Evolutionary conservation across 2,888 invertebrate species (phyloP).

Genomic region (Philhelius pedissequus): DNA sequence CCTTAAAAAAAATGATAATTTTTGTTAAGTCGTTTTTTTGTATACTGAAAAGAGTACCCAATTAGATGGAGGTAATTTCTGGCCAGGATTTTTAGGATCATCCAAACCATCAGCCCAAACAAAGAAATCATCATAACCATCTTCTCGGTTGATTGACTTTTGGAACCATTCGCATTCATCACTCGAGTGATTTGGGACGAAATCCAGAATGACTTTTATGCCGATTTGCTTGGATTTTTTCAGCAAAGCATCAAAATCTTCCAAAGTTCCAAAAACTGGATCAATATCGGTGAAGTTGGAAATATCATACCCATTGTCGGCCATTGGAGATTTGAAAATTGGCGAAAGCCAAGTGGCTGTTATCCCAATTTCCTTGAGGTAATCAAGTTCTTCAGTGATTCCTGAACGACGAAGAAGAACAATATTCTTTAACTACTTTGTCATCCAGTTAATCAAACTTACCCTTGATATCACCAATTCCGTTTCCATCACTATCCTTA

Average conservation of each 20-base stretch:
- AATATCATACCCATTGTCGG: slow-evolving; percentile 89
- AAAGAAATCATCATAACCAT: slow-evolving; percentile 86
- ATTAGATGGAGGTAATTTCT: slow-evolving; percentile 72
- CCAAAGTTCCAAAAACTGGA: slow-evolving; percentile 82
- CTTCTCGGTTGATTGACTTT: slow-evolving; percentile 83
- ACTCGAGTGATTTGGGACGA: slow-evolving; percentile 88
- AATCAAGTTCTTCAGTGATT: slow-evolving; percentile 81
- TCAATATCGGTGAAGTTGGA: slow-evolving; percentile 85
- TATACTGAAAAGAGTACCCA: slow-evolving; percentile 70
- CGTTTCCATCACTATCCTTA: slow-evolving; percentile 89
- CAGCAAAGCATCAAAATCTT: slow-evolving; percentile 84
- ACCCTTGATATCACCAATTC: slow-evolving; percentile 91
- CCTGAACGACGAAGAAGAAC: slow-evolving; percentile 76
- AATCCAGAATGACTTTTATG: slow-evolving; percentile 81
- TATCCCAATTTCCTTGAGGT: slow-evolving; percentile 84
- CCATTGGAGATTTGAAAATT: slow-evolving; percentile 86
- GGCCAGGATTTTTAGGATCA: slow-evolving; percentile 68
- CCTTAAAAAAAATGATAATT: slow-evolving; percentile 20
- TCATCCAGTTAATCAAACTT: slow-evolving; percentile 44
- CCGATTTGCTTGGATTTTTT: slow-evolving; percentile 80
- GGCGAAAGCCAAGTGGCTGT: slow-evolving; percentile 87
- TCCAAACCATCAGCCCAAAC: slow-evolving; percentile 85
- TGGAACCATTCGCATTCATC: slow-evolving; percentile 92
- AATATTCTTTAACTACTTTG: background rate
- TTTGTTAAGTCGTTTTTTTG: background rate